These are phyloP conservation scores for Electrophaes corylata DNA, from an alignment of 2,888 invertebrate genomes.

Conservation along the genomic window DNA sequence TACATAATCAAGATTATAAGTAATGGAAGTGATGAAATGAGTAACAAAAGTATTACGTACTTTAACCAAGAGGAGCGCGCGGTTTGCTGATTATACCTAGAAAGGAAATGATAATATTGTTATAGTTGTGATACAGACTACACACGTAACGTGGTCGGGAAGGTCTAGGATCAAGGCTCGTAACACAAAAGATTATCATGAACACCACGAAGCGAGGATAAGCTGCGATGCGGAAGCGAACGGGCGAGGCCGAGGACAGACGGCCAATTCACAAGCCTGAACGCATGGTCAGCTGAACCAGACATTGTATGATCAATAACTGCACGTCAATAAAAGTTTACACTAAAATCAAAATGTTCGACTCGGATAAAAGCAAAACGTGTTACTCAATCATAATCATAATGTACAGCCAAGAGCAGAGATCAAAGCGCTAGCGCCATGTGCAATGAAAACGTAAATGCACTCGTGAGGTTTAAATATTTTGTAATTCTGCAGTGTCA, in stretches of 20 bases:
- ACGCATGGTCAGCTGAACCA: conserved; percentile 63
- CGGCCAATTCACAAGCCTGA: conserved; percentile 75
- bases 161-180: conserved; percentile 78
- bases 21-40: conserved; percentile 38
- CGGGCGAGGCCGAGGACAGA: conserved; percentile 79
- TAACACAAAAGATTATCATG: conserved; percentile 77
- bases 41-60: conserved; percentile 75
- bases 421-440: conserved; percentile 41
- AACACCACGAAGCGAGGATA: conserved; percentile 78
- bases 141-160: conserved; percentile 59
- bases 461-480: conserved; percentile 43
- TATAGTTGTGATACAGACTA: conserved; percentile 62
- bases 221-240: conserved; percentile 77
- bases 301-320: conserved; percentile 44
- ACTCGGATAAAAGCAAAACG: conserved; percentile 10
- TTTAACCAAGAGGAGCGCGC: conserved; percentile 81
- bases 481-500: conserved; percentile 62
- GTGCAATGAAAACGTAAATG: conserved; percentile 42
- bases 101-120: conserved; percentile 76
- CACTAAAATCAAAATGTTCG: conserved; percentile 19
- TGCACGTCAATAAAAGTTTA: conserved; percentile 25
- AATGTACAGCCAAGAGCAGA: conserved; percentile 21
- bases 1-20: conserved; percentile 33
- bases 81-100: conserved; percentile 83
- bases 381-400: conserved; percentile 32